Evolutionary conservation across 2,113 vertebrate species (phyloP), one percentile per base, ranked within the genome.

Genomic region (Albula goreensis): DNA sequence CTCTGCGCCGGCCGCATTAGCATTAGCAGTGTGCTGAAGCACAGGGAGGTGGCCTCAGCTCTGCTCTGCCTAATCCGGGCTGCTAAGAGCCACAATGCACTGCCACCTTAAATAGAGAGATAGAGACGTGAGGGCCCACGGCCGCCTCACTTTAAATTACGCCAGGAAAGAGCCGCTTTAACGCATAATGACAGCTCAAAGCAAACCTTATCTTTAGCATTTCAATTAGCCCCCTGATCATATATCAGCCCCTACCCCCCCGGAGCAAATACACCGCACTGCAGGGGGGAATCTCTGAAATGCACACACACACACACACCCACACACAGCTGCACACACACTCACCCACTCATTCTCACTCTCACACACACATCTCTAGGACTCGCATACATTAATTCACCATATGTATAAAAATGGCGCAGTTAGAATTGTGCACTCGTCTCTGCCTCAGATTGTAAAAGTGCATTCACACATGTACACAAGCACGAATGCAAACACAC

Each of bases 51-150:
- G 88, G 89, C 90, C 89, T 92, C 83, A 84, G 88, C 50, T 78
- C 57, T 78, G 82, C 87, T 70, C 87, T 77, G 79, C 81, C 87
- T 96, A 95, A 95, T 95, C 91, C 91, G 89, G 90, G 85, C 90
- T 93, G 94, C 95, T 94, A 90, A 90, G 91, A 91, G 93, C 89
- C 91, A 93, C 92, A 92, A 90, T 92, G 92, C 90, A 79, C 91
- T 95, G 94, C 92, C 95, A 92, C 90, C 93, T 93, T 92, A 85
- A 89, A 95, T 95, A 88, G 90, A 90, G 91, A 87, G 91, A 87
- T 83, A 90, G 86, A 85, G 90, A 87, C 87, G 88, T 78, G 89
- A 91, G 92, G 89, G 90, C 93, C 89, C 91, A 89, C 88, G 85
- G 81, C 89, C 87, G 86, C 86, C 93, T 95, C 92, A 90, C 91